Conservation (phyloP, 2,113 vertebrate genomes). For the Speoplatyrhinus poulsoni region DNA sequence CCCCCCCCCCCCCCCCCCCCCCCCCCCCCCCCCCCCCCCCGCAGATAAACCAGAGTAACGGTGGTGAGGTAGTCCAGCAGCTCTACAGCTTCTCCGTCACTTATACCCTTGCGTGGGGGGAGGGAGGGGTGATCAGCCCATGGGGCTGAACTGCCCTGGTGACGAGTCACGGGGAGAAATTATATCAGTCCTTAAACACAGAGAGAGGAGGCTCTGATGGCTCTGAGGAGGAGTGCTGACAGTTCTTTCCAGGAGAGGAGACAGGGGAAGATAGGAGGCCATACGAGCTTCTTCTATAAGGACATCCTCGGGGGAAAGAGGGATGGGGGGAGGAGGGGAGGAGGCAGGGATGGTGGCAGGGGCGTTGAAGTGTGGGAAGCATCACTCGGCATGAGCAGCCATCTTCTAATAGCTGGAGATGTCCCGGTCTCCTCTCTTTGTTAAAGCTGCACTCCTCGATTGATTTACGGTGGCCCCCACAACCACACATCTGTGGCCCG, state of each 20-base stretch:
- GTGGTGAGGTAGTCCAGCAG: conserved; percentile 33
- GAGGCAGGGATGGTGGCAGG: conserved; percentile 3
- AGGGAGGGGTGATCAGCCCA: background rate
- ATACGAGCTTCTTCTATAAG: conserved; percentile 46
- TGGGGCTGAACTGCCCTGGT: conserved; percentile 32
- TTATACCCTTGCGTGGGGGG: conserved; percentile 44
- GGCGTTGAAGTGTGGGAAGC: too few relatives aligned
- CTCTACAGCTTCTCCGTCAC: conserved; percentile 52
- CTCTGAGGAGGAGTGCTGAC: conserved; percentile 56
- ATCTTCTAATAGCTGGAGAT: too few relatives aligned
- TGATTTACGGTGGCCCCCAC: too few relatives aligned
- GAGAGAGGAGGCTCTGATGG: conserved; percentile 52
- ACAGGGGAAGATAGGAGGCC: conserved; percentile 43
- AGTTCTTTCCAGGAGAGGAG: conserved; percentile 60
- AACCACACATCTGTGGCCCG: too few relatives aligned
- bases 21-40: too few relatives aligned
- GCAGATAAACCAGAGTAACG: conserved; percentile 36
- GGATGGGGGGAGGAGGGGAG: background rate
- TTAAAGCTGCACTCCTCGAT: too few relatives aligned
- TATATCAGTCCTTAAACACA: conserved; percentile 64
- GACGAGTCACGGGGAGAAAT: conserved; percentile 48
- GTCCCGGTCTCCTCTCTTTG: too few relatives aligned
- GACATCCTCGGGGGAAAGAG: conserved; percentile 29
- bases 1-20: too few relatives aligned
- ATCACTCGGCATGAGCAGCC: too few relatives aligned